Base-by-base conservation (phyloP, 2,113 vertebrate genomes). In the Mustelus asterias region DNA sequence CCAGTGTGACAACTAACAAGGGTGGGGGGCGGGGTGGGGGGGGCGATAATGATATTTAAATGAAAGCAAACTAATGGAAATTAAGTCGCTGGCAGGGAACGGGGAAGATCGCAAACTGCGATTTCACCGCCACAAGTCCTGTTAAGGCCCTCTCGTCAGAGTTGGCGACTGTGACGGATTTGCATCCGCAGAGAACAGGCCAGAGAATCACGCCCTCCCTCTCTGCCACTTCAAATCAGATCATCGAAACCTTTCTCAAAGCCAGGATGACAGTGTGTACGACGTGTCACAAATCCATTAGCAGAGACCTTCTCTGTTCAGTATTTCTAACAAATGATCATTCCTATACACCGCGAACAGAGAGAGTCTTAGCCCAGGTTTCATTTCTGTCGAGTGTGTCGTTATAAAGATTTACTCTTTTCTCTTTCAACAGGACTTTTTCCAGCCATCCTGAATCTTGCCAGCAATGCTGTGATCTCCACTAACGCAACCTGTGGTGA, bases 401-500 rank as follows among this genome's bases (percentile, higher is more conserved):
- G 1, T 48, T 14, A 16, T 44, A 76, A 67, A 95, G 5, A 8
- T 92, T 65, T 0, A 3, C 96, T 96, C 6, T 80, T 0, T 76
- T 96, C 10, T 60, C 37, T 37, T 96, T 37, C 33, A 44, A 96
- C 97, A 99, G 99, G 99, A 69, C 97, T 99, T 70, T 99, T 99
- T 96, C 99, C 99, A 0, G 98, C 99, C 95, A 99, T 99, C 96
- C 96, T 99, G 96, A 99, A 99, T 96, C 97, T 99, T 96, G 99
- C 99, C 97, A 99, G 98, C 97, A 99, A 99, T 1, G 98, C 99
- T 1, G 97, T 98, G 96, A 99, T 99, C 97, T 97, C 97, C 95
- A 97, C 98, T 96, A 99, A 99, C 0, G 99, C 99, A 0, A 99
- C 99, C 0, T 99, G 99, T 0, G 99, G 99, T 0, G 98, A 99